Evolutionary conservation across 2,797 vertebrate genomes (phyloP).

Genomic region (Sebastiscus tertius): DNA sequence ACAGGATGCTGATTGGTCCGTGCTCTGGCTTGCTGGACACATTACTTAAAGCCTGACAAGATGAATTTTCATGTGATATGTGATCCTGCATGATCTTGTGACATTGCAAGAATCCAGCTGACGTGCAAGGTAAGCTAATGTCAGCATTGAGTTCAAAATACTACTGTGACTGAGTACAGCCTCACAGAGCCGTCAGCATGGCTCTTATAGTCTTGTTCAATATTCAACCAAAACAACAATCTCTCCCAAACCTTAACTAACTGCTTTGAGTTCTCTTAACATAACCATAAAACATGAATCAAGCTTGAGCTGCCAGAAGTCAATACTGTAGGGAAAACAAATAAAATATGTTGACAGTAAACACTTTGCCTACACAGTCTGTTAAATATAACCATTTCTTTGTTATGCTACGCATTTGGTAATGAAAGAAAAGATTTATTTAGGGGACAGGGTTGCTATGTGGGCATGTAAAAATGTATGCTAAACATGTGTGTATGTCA

Average conservation of each 20-base stretch:
- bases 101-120: not conserved
- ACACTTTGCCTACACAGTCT: not conserved
- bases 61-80: not conserved
- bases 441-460: not conserved
- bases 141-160: not conserved
- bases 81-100: not conserved
- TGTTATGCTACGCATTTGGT: not conserved
- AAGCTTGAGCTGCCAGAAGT: not conserved
- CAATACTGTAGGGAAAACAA: not conserved
- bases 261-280: not conserved
- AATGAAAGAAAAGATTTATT: not conserved
- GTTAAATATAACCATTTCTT: not conserved
- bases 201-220: not conserved
- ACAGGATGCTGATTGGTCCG: not conserved
- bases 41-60: too few relatives aligned
- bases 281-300: not conserved
- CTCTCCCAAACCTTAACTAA: not conserved
- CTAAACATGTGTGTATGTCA: constrained; percentile 8
- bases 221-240: not conserved
- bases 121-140: not conserved
- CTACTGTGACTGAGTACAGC: not conserved
- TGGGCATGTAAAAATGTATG: not conserved
- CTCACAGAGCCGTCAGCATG: not conserved
- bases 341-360: not conserved
- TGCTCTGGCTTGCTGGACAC: not conserved